These are phyloP conservation scores for Drosophila recens DNA, from an alignment of 2,888 invertebrate genomes.

Conservation along the genomic window DNA sequence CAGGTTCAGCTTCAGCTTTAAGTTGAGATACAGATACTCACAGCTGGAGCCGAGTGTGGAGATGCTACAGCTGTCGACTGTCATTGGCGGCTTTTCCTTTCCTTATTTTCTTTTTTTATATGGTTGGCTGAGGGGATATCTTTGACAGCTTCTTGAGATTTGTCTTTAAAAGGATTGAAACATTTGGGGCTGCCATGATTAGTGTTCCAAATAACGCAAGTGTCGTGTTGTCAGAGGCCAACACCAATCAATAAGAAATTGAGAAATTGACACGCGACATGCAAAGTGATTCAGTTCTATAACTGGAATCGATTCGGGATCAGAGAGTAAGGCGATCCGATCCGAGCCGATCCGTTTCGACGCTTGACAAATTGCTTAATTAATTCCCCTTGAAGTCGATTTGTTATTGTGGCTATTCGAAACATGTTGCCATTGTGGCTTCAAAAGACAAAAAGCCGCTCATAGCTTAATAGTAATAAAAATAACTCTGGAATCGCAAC, in stretches of 20 bases:
- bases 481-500: not conserved
- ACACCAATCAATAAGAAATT: slow-evolving; percentile 49
- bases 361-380: slow-evolving; percentile 79
- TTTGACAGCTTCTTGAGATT: slow-evolving; percentile 57
- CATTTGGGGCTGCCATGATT: slow-evolving; percentile 73
- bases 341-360: slow-evolving; percentile 34
- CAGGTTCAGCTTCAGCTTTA: slow-evolving; percentile 47
- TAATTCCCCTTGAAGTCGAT: slow-evolving; percentile 68
- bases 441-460: slow-evolving; percentile 48
- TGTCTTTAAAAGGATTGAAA: slow-evolving; percentile 65
- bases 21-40: slow-evolving; percentile 28
- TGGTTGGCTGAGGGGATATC: slow-evolving; percentile 13
- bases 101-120: no score
- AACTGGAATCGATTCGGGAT: slow-evolving; percentile 36
- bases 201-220: slow-evolving; percentile 73
- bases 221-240: slow-evolving; percentile 48
- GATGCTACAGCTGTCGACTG: slow-evolving; percentile 51
- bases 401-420: slow-evolving; percentile 54
- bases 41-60: slow-evolving; percentile 36
- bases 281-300: slow-evolving; percentile 58
- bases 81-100: slow-evolving; percentile 59
- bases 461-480: slow-evolving; percentile 49
- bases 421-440: slow-evolving; percentile 52
- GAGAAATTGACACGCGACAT: slow-evolving; percentile 71
- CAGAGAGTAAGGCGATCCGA: slow-evolving; percentile 48